These are phyloP conservation scores for Oxytorus armatus DNA, from an alignment of 2,888 invertebrate genomes.

Conservation along the genomic window DNA sequence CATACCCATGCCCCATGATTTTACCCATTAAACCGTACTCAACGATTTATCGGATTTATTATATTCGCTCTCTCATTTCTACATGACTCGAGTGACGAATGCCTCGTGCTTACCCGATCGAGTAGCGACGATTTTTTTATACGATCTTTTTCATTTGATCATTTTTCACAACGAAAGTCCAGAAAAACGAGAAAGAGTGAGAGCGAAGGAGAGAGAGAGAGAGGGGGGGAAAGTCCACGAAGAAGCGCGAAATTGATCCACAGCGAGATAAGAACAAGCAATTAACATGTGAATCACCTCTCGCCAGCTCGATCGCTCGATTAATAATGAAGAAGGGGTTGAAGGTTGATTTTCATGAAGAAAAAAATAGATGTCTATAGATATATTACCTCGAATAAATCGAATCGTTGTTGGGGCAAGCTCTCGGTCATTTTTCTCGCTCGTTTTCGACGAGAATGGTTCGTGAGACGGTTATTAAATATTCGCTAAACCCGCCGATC, in stretches of 20 bases:
- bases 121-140: conserved; percentile 52
- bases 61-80: conserved; percentile 33
- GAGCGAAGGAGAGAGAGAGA: not conserved
- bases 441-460: conserved; percentile 4
- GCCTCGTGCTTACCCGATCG: conserved; percentile 50
- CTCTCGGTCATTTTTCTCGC: not conserved
- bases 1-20: conserved; percentile 41
- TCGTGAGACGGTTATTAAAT: conserved; percentile 67
- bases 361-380: conserved; percentile 12
- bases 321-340: conserved; percentile 52
- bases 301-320: conserved; percentile 30
- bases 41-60: conserved; percentile 59
- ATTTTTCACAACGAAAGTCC: conserved; percentile 23
- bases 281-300: conserved; percentile 63
- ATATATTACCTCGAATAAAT: conserved; percentile 2
- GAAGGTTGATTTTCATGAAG: conserved; percentile 41
- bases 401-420: not conserved
- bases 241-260: conserved; percentile 65
- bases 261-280: conserved; percentile 54
- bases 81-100: conserved; percentile 48
- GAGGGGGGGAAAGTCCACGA: conserved; percentile 39
- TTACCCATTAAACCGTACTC: conserved; percentile 52
- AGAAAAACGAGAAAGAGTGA: conserved; percentile 18
- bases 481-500: conserved; percentile 61
- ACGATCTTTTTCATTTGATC: conserved; percentile 34